These are phyloP conservation scores for Oxytorus armatus DNA, from an alignment of 2,888 invertebrate genomes.

Conservation along the genomic window DNA sequence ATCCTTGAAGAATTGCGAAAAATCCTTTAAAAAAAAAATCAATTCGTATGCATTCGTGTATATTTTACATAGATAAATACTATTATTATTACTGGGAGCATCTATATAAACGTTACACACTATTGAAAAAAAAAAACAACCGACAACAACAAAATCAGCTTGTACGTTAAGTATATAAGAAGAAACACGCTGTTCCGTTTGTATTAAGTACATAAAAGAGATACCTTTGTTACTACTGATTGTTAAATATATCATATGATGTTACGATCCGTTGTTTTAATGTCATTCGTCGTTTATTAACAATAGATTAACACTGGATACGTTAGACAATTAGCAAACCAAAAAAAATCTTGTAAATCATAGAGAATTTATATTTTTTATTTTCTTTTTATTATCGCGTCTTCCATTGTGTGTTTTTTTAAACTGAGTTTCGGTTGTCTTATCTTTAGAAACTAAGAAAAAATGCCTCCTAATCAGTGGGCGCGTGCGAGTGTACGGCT, in stretches of 20 bases:
- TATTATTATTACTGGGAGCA: conserved; percentile 57
- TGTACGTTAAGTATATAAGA: conserved; percentile 70
- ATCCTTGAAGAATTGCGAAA: conserved; percentile 77
- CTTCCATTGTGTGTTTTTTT: too few relatives aligned
- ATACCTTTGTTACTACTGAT: conserved; percentile 82
- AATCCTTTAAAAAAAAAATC: conserved; percentile 67
- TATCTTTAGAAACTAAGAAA: too few relatives aligned
- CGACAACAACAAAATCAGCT: conserved; percentile 68
- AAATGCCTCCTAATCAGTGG: too few relatives aligned
- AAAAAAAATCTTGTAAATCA: too few relatives aligned
- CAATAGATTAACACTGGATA: too few relatives aligned
- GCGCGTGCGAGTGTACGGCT: too few relatives aligned
- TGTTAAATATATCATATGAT: conserved; percentile 76
- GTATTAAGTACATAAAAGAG: conserved; percentile 76
- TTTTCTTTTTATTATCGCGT: too few relatives aligned
- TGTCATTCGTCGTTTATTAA: too few relatives aligned
- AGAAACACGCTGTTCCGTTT: conserved; percentile 75
- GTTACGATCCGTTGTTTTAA: too few relatives aligned
- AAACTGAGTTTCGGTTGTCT: too few relatives aligned
- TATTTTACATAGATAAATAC: conserved; percentile 56
- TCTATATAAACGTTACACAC: conserved; percentile 68
- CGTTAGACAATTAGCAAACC: too few relatives aligned
- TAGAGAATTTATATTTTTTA: too few relatives aligned
- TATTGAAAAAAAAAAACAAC: conserved; percentile 67
- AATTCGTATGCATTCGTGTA: conserved; percentile 57